phyloP scores from a whole-genome alignment of 2,113 vertebrate genomes.

The Myiopsitta monachus region DNA sequence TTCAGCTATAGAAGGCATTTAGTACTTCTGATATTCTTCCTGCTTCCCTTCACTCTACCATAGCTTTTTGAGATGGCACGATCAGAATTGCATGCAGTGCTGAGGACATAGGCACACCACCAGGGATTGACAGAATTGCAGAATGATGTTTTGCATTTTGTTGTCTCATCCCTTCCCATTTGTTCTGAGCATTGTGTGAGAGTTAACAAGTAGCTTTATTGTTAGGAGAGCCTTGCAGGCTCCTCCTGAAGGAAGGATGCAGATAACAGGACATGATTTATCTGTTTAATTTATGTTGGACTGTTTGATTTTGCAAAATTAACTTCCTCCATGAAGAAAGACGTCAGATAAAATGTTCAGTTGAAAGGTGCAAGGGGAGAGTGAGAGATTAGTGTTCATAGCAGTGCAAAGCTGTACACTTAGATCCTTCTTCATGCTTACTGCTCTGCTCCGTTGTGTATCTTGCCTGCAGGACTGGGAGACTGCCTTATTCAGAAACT shows the following conservation, averaged over 20 bases:
- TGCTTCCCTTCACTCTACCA: neutral
- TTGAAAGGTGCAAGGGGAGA: constrained; percentile 19
- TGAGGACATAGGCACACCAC: neutral
- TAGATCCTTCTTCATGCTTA: neutral
- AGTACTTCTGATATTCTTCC: neutral
- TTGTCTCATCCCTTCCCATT: constrained; percentile 19
- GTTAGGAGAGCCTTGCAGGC: constrained; percentile 5
- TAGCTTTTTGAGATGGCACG: neutral
- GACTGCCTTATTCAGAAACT: constrained; percentile 35
- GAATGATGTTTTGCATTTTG: constrained; percentile 52
- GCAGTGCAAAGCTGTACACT: neutral
- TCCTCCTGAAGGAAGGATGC: constrained; percentile 37
- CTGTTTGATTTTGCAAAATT: constrained; percentile 60
- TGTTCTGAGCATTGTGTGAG: constrained; percentile 2
- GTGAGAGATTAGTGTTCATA: constrained; percentile 5
- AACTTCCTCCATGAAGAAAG: constrained; percentile 50
- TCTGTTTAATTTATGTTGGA: constrained; percentile 55
- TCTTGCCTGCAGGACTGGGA: neutral
- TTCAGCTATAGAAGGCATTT: neutral
- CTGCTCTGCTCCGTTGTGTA: neutral
- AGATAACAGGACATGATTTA: constrained; percentile 47
- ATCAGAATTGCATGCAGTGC: neutral
- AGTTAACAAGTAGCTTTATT: constrained; percentile 3
- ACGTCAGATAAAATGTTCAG: constrained; percentile 33
- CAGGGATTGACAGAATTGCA: neutral